phyloP scores from a whole-genome alignment of 2,888 invertebrate species.

The Tetragonisca angustula region DNA sequence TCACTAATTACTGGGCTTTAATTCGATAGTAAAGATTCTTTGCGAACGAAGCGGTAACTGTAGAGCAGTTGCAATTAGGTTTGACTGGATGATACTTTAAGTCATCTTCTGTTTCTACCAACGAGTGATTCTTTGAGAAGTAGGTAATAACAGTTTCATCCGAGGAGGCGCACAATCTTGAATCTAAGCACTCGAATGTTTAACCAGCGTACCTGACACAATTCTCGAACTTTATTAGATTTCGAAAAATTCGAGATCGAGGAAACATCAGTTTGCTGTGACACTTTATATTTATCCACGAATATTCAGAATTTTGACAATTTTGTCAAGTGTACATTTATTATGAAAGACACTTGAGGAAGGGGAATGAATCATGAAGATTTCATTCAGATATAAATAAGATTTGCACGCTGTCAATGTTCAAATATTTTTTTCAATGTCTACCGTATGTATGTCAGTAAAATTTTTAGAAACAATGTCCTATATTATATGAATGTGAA shows the following conservation, averaged over 20 bases:
- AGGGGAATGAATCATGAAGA: no score
- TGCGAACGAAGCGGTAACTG: background rate
- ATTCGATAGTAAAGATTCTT: conserved; percentile 8
- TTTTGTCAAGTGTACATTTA: no score
- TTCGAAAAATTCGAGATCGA: background rate
- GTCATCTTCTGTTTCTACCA: conserved; percentile 1
- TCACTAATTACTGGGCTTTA: background rate
- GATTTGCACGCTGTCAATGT: no score
- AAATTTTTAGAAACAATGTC: no score
- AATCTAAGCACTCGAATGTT: conserved; percentile 27
- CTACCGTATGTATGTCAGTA: no score
- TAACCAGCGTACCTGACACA: conserved; percentile 7
- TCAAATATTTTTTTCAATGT: no score
- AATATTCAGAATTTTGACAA: no score
- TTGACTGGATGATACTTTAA: conserved; percentile 40
- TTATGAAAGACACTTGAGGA: no score
- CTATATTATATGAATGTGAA: no score
- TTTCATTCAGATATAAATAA: no score
- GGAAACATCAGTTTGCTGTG: background rate
- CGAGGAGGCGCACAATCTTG: conserved; percentile 9
- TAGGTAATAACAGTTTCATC: conserved; percentile 22
- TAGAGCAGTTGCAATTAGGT: conserved; percentile 25
- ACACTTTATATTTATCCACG: no score
- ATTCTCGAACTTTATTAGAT: background rate
- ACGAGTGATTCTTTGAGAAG: conserved; percentile 12